A percentile compares a stretch with the other conserved stretches of the same genome.
Evolutionary conservation across 2,888 invertebrate genomes (phyloP).

Genomic region (Pemphredon lugubris): DNA sequence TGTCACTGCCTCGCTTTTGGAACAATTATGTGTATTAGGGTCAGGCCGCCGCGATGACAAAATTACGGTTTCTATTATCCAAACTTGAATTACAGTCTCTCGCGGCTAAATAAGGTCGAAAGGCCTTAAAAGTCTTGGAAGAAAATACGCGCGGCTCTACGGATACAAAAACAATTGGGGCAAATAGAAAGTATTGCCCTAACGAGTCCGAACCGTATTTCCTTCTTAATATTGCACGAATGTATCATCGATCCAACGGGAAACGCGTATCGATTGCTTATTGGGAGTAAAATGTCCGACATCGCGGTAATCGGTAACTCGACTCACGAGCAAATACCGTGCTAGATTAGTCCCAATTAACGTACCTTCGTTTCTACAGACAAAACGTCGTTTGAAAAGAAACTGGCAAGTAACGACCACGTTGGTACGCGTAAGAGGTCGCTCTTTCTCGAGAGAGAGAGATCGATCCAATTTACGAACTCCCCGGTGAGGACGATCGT

Average conservation of each 20-base stretch:
- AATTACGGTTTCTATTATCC: not conserved
- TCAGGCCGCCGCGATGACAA: not conserved
- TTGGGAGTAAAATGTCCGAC: constrained; percentile 25
- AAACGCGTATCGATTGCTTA: constrained; percentile 40
- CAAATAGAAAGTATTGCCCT: not conserved
- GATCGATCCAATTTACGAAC: constrained; percentile 18
- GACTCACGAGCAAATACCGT: constrained; percentile 28
- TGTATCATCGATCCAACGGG: constrained; percentile 26
- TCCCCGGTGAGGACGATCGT: not conserved
- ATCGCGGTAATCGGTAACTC: constrained; percentile 38
- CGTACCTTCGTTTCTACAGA: not conserved
- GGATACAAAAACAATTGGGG: too few species aligned
- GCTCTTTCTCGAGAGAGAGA: too few species aligned
- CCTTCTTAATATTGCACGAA: constrained; percentile 54
- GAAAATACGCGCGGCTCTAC: too few species aligned
- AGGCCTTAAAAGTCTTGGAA: too few species aligned
- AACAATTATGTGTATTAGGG: constrained; percentile 36
- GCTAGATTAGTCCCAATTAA: not conserved
- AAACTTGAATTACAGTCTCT: too few species aligned
- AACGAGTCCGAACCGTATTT: constrained; percentile 31
- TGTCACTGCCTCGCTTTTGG: constrained; percentile 40
- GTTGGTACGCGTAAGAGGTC: too few species aligned
- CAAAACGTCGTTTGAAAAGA: not conserved
- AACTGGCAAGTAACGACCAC: too few species aligned
- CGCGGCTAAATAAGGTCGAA: too few species aligned